A percentile compares a stretch with the other conserved stretches of the same genome.
Conservation (phyloP, 2,113 vertebrate genomes). For the Eclectus roratus region DNA sequence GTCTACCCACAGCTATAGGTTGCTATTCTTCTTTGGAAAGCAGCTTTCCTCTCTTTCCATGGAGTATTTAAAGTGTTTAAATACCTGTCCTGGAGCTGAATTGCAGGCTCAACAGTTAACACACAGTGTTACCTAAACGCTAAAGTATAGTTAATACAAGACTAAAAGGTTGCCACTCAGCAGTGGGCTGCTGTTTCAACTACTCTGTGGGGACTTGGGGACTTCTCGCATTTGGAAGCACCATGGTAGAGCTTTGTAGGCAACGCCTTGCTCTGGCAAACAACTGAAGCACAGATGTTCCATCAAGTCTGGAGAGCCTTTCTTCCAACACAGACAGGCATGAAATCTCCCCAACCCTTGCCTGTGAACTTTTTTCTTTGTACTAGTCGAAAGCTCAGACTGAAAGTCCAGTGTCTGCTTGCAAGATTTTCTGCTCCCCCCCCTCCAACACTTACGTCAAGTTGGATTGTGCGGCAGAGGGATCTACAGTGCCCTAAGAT, state of each 20-base stretch:
- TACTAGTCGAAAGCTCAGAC: background rate
- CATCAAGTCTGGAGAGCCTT: background rate
- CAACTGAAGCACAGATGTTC: background rate
- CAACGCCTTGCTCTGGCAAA: background rate
- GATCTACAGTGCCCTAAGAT: slow-evolving; percentile 19
- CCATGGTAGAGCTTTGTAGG: background rate
- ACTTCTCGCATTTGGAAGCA: background rate
- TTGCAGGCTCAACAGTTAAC: background rate
- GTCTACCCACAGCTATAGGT: background rate
- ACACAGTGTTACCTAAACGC: background rate
- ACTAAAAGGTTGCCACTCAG: background rate
- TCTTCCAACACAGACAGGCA: background rate
- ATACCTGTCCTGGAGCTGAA: background rate
- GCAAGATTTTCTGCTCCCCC: background rate
- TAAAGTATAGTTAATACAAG: background rate
- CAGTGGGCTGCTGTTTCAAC: background rate
- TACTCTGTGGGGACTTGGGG: background rate
- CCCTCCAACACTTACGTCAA: background rate
- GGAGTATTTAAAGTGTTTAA: background rate
- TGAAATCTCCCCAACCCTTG: background rate
- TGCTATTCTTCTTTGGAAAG: background rate
- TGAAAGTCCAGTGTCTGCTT: background rate
- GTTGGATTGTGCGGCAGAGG: slow-evolving; percentile 26
- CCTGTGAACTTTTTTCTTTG: background rate
- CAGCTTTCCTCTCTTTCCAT: background rate